Conservation (phyloP, 2,113 vertebrate species). For the Calyptommatus sinebrachiatus region DNA sequence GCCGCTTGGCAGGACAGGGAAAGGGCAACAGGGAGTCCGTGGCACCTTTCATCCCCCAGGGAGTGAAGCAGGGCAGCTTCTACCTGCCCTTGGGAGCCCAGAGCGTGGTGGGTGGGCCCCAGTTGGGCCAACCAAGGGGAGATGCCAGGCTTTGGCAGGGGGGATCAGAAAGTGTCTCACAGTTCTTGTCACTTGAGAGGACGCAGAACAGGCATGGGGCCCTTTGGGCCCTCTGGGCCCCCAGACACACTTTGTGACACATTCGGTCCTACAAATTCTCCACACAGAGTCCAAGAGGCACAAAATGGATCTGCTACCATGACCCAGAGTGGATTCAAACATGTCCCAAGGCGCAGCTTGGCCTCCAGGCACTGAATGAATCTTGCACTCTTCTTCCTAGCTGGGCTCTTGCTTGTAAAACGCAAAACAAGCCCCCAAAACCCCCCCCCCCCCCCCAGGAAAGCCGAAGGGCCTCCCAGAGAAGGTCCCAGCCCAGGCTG, state of each 20-base stretch:
- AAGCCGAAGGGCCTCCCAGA: too few relatives aligned
- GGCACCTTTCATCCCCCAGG: too few relatives aligned
- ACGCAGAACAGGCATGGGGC: neutral
- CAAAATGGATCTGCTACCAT: neutral
- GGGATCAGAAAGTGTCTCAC: neutral
- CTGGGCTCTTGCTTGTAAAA: conserved; percentile 44
- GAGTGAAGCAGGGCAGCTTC: too few relatives aligned
- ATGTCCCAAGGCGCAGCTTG: conserved; percentile 54
- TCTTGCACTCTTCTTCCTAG: conserved; percentile 36
- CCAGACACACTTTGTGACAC: neutral
- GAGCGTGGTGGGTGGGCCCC: neutral
- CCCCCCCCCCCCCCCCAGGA: neutral
- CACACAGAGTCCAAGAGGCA: conserved; percentile 1
- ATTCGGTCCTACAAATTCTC: neutral
- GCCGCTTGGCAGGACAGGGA: too few relatives aligned
- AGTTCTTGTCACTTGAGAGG: neutral
- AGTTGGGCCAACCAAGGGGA: neutral
- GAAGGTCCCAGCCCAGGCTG: conserved; percentile 35
- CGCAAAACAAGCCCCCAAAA: too few relatives aligned
- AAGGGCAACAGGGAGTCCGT: too few relatives aligned
- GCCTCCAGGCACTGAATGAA: conserved; percentile 44
- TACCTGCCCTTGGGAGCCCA: neutral
- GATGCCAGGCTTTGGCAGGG: neutral
- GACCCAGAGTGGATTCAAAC: conserved; percentile 25
- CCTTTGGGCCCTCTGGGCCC: neutral